Conservation (phyloP, 1,140 invertebrate genomes). For the Drosophila pandora region DNA sequence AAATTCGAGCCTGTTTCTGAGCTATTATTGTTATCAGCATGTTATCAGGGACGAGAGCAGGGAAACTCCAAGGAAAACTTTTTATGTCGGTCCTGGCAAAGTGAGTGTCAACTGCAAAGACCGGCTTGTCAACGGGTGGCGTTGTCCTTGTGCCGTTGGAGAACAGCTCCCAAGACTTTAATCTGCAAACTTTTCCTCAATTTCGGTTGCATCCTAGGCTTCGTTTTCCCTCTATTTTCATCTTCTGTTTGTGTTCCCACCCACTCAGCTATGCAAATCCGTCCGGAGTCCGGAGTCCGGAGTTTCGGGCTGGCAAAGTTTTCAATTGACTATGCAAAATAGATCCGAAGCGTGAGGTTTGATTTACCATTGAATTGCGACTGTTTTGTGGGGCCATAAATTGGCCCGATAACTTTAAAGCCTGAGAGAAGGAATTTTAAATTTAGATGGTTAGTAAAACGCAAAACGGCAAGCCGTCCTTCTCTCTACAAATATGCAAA, state of each 20-base stretch:
- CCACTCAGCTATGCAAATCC: conserved; percentile 39
- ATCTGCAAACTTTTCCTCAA: conserved; percentile 30
- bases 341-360: conserved; percentile 27
- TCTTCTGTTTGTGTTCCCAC: neutral
- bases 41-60: conserved; percentile 47
- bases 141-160: conserved; percentile 1
- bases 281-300: neutral
- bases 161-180: conserved; percentile 13
- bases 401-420: conserved; percentile 9
- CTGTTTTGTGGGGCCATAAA: conserved; percentile 23
- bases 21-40: conserved; percentile 60
- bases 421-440: conserved; percentile 14
- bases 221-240: conserved; percentile 9
- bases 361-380: conserved; percentile 24
- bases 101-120: conserved; percentile 47
- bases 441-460: conserved; percentile 21
- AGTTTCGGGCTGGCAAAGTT: conserved; percentile 35
- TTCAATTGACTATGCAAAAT: conserved; percentile 50
- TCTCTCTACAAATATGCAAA: conserved; percentile 63
- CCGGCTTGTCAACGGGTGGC: conserved; percentile 32
- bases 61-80: conserved; percentile 42
- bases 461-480: neutral
- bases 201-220: conserved; percentile 31
- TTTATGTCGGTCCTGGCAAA: conserved; percentile 23
- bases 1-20: conserved; percentile 19